phyloP scores from a whole-genome alignment of 2,113 vertebrate genomes.

The Sylvilagus bachmani region DNA sequence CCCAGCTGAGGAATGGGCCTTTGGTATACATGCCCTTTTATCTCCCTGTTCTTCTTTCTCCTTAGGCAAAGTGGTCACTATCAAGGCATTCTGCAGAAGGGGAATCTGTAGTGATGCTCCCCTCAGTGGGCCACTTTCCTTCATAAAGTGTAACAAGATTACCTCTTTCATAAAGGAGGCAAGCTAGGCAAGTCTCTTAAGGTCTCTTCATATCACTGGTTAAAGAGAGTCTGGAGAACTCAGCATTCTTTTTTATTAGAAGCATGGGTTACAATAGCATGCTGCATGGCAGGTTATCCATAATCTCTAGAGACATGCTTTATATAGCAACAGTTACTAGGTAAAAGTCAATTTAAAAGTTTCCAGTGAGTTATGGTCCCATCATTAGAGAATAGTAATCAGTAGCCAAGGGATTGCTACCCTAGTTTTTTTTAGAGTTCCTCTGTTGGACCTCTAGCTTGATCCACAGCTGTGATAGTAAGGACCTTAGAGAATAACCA shows the following conservation, averaged over 20 bases:
- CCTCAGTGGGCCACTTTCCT: neutral
- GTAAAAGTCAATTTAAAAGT: neutral
- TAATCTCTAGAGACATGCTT: neutral
- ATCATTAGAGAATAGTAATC: neutral
- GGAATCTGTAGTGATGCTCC: neutral
- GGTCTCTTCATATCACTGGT: neutral
- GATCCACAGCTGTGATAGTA: neutral
- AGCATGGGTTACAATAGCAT: neutral
- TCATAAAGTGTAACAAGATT: neutral
- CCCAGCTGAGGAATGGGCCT: neutral
- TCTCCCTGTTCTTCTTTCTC: neutral
- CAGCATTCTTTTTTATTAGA: neutral
- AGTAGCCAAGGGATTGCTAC: neutral
- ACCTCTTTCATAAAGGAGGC: neutral
- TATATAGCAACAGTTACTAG: neutral
- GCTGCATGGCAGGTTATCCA: neutral
- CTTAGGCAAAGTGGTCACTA: neutral
- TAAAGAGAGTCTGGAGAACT: neutral
- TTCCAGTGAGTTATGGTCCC: neutral
- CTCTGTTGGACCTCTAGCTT: neutral
- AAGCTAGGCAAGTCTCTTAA: neutral
- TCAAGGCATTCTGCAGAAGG: neutral
- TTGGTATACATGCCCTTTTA: neutral
- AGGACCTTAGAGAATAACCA: neutral
- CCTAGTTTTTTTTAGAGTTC: neutral